Percentiles rank a stretch among this genome's conserved stretches.
Evolutionary conservation across 2,888 invertebrate genomes (phyloP).

Genomic region (Augiades crinisus): DNA sequence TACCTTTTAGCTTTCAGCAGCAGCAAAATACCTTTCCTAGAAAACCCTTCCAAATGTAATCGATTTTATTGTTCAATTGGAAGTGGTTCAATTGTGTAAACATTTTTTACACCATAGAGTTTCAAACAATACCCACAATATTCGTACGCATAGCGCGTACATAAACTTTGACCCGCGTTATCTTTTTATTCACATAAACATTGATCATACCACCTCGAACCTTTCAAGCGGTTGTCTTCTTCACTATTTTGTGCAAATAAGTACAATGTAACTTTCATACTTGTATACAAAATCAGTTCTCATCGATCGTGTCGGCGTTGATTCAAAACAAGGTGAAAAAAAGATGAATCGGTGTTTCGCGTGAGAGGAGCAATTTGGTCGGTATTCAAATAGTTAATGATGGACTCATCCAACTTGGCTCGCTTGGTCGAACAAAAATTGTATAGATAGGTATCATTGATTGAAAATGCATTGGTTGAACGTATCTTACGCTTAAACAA

Average conservation of each 20-base stretch:
- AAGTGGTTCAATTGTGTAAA: too few relatives aligned
- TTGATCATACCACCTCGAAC: constrained; percentile 19
- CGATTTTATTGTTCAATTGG: too few relatives aligned
- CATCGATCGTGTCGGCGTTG: constrained; percentile 35
- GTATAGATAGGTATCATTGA: constrained; percentile 13
- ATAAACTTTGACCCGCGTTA: neutral
- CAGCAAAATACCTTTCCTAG: too few relatives aligned
- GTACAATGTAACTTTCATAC: constrained; percentile 34
- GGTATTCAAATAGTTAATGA: constrained; percentile 53
- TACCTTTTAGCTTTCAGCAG: too few relatives aligned
- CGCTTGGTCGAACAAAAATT: constrained; percentile 14
- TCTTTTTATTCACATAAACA: constrained; percentile 8
- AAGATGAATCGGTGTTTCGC: constrained; percentile 54
- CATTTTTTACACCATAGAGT: neutral
- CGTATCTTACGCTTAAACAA: neutral
- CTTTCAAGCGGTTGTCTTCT: constrained; percentile 17
- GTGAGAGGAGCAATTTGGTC: constrained; percentile 57
- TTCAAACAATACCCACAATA: too few relatives aligned
- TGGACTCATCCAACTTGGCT: constrained; percentile 43
- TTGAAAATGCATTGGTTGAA: neutral
- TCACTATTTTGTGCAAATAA: constrained; percentile 28
- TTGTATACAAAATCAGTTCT: constrained; percentile 39
- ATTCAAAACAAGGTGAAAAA: constrained; percentile 46
- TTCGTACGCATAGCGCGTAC: neutral
- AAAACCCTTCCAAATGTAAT: too few relatives aligned